phyloP scores from a whole-genome alignment of 2,797 vertebrate species.

The Scolopax rusticola region DNA sequence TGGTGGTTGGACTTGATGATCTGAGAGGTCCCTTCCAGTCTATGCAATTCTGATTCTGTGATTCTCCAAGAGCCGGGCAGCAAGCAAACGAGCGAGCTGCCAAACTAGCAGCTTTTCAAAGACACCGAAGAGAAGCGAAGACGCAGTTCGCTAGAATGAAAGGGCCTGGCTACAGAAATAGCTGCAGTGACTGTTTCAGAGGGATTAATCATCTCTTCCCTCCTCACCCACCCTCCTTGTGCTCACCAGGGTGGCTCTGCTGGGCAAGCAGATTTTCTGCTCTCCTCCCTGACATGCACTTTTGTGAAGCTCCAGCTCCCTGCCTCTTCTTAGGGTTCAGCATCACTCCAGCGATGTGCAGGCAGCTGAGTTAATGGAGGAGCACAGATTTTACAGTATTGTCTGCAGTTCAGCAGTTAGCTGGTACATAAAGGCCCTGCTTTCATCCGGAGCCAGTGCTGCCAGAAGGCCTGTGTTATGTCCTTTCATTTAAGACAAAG shows the following conservation, averaged over 20 bases:
- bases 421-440: conserved; percentile 64
- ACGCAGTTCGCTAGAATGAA: background rate
- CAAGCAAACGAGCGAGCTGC: background rate
- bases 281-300: background rate
- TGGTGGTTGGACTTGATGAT: background rate
- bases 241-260: background rate
- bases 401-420: conserved; percentile 62
- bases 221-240: background rate
- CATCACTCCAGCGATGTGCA: background rate
- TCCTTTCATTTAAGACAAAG: conserved; percentile 74
- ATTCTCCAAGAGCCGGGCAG: background rate
- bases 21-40: background rate
- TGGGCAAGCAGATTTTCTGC: conserved; percentile 39
- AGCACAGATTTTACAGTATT: conserved; percentile 69
- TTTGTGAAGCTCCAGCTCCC: background rate
- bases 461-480: conserved; percentile 73
- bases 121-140: background rate
- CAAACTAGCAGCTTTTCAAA: background rate
- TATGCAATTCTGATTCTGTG: background rate
- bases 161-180: background rate
- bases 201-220: conserved; percentile 5
- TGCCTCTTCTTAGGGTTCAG: background rate
- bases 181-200: background rate
- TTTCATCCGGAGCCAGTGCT: conserved; percentile 67
- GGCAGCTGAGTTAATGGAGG: conserved; percentile 51